Base-by-base conservation (phyloP, 2,113 vertebrate genomes). In the Mirounga angustirostris region DNA sequence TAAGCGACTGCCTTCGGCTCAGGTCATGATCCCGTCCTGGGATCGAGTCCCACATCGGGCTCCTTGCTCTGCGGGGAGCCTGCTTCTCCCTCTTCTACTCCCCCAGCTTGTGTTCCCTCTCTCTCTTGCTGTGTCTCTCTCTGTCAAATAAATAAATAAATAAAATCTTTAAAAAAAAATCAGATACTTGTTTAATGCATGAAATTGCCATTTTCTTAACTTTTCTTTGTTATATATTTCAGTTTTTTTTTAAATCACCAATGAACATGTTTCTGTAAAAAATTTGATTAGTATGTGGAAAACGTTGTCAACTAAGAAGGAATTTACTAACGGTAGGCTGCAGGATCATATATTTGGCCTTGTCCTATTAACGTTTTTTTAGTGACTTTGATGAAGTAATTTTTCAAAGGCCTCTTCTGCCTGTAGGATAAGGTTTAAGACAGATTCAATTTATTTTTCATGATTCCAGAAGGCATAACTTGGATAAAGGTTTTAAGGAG, bases 331-430 rank as follows among this genome's bases (percentile, higher is more conserved):
- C 54, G 19, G 12, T 50, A 82, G 40, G 7, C 30, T 92, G 2
- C 2, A 80, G 40, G 9, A 89, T 56, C 14, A 12, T 73, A 22
- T 86, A 90, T 86, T 95, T 95, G 73, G 36, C 36, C 24, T 3
- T 91, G 21, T 84, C 4, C 16, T 67, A 54, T 71, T 92, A 58
- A 13, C 14, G 33, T 40, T 89, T 50, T 89, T 63, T 74, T 15
- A 83, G 67, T 92, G 93, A 96, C 79, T 95, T 97, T 63, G 28
- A 91, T 81, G 33, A 73, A 92, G 43, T 84, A 88, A 82, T 74
- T 50, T 97, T 92, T 97, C 71, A 80, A 89, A 96, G 56, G 11
- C 10, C 18, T 90, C 82, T 95, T 94, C 22, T 91, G 36, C 79
- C 67, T 87, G 26, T 87, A 56, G 59, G 40, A 54, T 95, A 74